These are phyloP conservation scores for Pentamera pediparva DNA, from an alignment of 53 echinoderm and acorn worm species.

Conservation along the genomic window DNA sequence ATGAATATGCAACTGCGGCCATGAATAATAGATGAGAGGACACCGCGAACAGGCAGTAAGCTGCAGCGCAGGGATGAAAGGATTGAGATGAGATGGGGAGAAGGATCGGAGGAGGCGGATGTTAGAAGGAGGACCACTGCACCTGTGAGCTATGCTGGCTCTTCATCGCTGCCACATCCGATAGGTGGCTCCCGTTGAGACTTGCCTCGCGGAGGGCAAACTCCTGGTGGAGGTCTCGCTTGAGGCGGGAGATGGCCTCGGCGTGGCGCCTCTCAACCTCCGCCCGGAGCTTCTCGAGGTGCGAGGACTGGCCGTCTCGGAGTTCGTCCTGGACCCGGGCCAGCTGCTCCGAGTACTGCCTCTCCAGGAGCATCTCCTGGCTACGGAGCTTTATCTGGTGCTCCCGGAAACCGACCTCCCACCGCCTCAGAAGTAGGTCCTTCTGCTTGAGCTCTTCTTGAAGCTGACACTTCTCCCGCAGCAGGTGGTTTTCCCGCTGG, in stretches of 20 bases:
- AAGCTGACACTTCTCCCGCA: constrained; percentile 65
- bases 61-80: too few relatives aligned
- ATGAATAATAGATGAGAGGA: too few relatives aligned
- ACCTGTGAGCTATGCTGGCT: constrained; percentile 93
- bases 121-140: constrained; percentile 92
- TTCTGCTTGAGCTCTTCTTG: constrained; percentile 82
- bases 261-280: constrained; percentile 84
- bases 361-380: constrained; percentile 60
- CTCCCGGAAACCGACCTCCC: constrained; percentile 90
- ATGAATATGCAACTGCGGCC: too few relatives aligned
- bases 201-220: constrained; percentile 49
- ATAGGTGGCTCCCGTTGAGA: constrained; percentile 64
- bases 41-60: too few relatives aligned
- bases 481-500: constrained; percentile 64
- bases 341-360: constrained; percentile 54
- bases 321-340: constrained; percentile 32
- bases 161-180: constrained; percentile 77
- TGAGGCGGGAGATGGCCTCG: constrained; percentile 72
- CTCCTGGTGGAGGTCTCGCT: constrained; percentile 70
- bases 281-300: constrained; percentile 67
- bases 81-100: too few relatives aligned
- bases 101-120: neutral
- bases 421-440: constrained; percentile 72
- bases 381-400: constrained; percentile 74
- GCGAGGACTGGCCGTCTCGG: constrained; percentile 53